Conservation (phyloP, 2,888 invertebrate species). For the Gymnosoma rotundatum region DNA sequence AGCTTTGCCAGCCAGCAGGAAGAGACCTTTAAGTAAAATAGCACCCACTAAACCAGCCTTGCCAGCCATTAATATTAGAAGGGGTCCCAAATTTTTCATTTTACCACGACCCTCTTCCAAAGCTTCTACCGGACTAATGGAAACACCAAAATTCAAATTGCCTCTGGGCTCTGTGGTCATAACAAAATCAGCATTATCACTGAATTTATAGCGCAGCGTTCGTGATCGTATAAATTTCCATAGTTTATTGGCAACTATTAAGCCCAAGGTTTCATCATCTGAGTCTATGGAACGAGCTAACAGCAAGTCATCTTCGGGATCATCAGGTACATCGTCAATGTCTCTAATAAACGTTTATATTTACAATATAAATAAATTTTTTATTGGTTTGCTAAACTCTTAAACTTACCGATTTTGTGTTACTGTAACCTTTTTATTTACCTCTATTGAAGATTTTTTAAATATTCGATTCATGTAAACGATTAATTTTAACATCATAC, state of each 20-base stretch:
- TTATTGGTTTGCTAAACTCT: not conserved
- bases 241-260: slow-evolving; percentile 88
- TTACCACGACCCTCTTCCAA: slow-evolving; percentile 87
- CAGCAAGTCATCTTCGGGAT: slow-evolving; percentile 85
- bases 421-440: slow-evolving; percentile 90
- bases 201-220: slow-evolving; percentile 89
- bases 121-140: slow-evolving; percentile 85
- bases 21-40: slow-evolving; percentile 90
- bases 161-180: slow-evolving; percentile 87
- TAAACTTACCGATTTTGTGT: slow-evolving; percentile 85
- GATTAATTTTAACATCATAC: slow-evolving; percentile 91
- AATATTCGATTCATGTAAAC: slow-evolving; percentile 91
- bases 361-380: not conserved
- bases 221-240: slow-evolving; percentile 90
- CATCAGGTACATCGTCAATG: slow-evolving; percentile 79
- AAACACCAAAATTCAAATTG: slow-evolving; percentile 85
- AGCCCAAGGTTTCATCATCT: slow-evolving; percentile 85
- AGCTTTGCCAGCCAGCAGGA: slow-evolving; percentile 92
- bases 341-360: slow-evolving; percentile 71
- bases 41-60: slow-evolving; percentile 92
- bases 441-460: slow-evolving; percentile 90
- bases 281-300: slow-evolving; percentile 83
- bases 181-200: slow-evolving; percentile 90
- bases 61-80: slow-evolving; percentile 89
- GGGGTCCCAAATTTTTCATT: slow-evolving; percentile 88